A percentile compares a stretch with the other conserved stretches of the same genome.
Conservation (phyloP, 2,113 vertebrate species). For the Percina caprodes region DNA sequence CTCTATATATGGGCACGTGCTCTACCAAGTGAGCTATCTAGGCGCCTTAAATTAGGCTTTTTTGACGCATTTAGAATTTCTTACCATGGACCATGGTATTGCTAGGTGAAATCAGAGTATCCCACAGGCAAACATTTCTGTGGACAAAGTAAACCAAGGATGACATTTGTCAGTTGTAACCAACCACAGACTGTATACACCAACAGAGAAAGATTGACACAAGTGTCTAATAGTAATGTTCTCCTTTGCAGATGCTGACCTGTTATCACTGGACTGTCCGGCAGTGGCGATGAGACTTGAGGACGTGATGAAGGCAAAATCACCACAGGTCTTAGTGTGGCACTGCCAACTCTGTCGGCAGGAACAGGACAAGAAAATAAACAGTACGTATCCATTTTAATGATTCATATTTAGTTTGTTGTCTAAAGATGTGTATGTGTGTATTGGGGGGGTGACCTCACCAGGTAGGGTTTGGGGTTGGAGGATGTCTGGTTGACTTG, state of each 20-base stretch:
- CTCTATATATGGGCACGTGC: too few relatives aligned
- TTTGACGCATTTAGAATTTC: slow-evolving; percentile 35
- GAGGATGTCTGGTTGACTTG: slow-evolving; percentile 97
- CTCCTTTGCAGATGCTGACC: slow-evolving; percentile 79
- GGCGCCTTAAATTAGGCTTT: not conserved
- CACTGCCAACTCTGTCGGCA: slow-evolving; percentile 94
- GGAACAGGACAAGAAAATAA: not conserved
- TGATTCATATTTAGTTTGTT: not conserved
- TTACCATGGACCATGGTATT: slow-evolving; percentile 93
- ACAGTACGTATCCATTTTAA: not conserved
- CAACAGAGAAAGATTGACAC: not conserved
- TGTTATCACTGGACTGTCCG: slow-evolving; percentile 95
- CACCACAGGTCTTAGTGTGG: slow-evolving; percentile 94
- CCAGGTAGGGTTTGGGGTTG: slow-evolving; percentile 97
- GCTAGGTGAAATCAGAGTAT: slow-evolving; percentile 89
- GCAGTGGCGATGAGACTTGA: slow-evolving; percentile 97
- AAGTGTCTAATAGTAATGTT: not conserved
- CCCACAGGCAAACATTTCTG: slow-evolving; percentile 96
- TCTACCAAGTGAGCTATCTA: too few relatives aligned
- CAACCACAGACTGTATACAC: too few relatives aligned
- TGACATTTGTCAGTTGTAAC: not conserved
- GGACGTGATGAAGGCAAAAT: slow-evolving; percentile 97
- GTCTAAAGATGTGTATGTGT: not conserved
- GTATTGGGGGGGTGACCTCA: slow-evolving; percentile 75
- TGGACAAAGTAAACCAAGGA: slow-evolving; percentile 22